These are phyloP conservation scores for Clarias fuscus DNA, from an alignment of 2,797 vertebrate species.

Conservation along the genomic window DNA sequence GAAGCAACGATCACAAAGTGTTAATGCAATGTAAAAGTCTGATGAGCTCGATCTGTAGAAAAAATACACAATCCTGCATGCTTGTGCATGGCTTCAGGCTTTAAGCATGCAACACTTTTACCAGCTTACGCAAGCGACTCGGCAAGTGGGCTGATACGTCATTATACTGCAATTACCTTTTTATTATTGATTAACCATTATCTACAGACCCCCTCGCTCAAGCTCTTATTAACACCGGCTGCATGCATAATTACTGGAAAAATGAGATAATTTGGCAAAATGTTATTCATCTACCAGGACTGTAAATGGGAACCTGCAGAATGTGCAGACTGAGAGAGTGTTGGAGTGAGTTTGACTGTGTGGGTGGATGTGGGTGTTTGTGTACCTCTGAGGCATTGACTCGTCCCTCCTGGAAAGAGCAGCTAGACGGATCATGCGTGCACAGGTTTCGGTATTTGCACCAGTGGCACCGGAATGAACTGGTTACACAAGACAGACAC, in stretches of 20 bases:
- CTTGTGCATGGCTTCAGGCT: neutral
- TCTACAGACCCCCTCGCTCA: neutral
- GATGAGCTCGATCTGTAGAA: neutral
- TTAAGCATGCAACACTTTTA: constrained; percentile 4
- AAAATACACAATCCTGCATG: neutral
- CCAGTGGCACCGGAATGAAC: constrained; percentile 97
- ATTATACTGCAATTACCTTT: constrained; percentile 13
- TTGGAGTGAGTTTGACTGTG: neutral
- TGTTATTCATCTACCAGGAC: neutral
- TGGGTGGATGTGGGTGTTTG: constrained; percentile 42
- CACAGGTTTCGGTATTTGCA: constrained; percentile 98
- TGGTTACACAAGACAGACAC: constrained; percentile 97
- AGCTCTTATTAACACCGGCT: neutral
- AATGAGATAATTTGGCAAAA: constrained; percentile 11
- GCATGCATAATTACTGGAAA: constrained; percentile 2
- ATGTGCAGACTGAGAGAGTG: neutral
- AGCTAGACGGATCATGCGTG: constrained; percentile 96
- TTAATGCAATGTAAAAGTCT: neutral
- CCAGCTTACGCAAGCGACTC: neutral
- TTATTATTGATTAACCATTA: constrained; percentile 23
- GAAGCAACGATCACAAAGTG: neutral
- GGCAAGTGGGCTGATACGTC: neutral
- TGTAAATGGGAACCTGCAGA: neutral
- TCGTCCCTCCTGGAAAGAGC: constrained; percentile 97
- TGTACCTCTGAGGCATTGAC: constrained; percentile 94